A percentile compares a stretch with the other conserved stretches of the same genome.
These are phyloP conservation scores for Hormaphis cornu DNA, from an alignment of 1,140 invertebrate genomes.

Conservation along the genomic window DNA sequence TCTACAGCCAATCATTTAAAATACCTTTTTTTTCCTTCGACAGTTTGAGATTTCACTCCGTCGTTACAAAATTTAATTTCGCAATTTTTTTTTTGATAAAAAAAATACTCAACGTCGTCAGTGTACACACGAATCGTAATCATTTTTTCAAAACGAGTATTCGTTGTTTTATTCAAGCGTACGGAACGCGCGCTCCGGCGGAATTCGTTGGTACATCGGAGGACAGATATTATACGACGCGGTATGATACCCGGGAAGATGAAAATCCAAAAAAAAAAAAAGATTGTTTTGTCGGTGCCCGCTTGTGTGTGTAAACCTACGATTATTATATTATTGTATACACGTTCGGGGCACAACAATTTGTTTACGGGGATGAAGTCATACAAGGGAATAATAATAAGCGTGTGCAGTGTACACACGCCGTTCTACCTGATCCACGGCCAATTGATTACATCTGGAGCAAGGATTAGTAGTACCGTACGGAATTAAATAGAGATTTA, in stretches of 20 bases:
- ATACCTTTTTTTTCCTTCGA: too few species aligned
- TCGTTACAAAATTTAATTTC: too few species aligned
- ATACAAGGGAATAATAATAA: constrained; percentile 24
- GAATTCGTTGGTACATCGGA: too few species aligned
- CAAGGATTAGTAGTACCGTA: constrained; percentile 14
- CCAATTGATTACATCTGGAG: constrained; percentile 32
- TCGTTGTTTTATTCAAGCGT: too few species aligned
- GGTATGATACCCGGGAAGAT: not conserved
- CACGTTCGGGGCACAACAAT: not conserved
- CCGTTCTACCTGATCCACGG: constrained; percentile 25
- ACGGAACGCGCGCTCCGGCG: too few species aligned
- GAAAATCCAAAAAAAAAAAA: constrained; percentile 20
- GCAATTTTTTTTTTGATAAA: too few species aligned
- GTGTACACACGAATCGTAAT: too few species aligned
- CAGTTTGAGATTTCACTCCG: too few species aligned
- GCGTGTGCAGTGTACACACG: not conserved
- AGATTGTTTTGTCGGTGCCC: not conserved
- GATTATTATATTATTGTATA: not conserved
- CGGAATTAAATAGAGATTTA: constrained; percentile 29
- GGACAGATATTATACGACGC: not conserved
- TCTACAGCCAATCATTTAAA: too few species aligned
- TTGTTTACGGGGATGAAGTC: constrained; percentile 27
- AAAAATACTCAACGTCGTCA: too few species aligned
- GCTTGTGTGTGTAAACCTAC: not conserved
- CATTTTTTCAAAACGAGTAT: too few species aligned